Evolutionary conservation across 2,797 vertebrate species (phyloP).

Genomic region (Bufotes viridis): DNA sequence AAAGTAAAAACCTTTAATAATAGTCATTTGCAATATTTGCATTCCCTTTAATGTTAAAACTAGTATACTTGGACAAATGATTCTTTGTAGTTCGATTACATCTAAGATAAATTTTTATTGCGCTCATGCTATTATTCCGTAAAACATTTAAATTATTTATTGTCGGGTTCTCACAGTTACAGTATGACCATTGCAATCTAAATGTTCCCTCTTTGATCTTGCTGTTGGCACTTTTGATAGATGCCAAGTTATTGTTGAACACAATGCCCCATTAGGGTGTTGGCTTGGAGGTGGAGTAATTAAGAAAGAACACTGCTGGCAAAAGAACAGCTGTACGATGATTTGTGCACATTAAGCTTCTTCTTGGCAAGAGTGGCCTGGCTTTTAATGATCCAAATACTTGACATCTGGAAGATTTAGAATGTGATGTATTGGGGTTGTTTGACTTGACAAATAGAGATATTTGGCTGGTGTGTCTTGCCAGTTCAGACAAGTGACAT

Average conservation of each 20-base stretch:
- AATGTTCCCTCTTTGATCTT: background rate
- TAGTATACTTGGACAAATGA: background rate
- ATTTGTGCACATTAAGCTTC: conserved; percentile 32
- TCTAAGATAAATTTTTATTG: background rate
- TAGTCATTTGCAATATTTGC: background rate
- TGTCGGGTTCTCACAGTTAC: background rate
- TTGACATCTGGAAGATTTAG: conserved; percentile 40
- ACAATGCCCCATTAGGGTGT: conserved; percentile 38
- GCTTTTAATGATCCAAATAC: conserved; percentile 34
- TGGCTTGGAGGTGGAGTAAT: conserved; percentile 47
- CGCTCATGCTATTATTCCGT: background rate
- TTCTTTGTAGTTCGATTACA: background rate
- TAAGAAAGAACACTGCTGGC: conserved; percentile 35
- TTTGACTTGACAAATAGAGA: conserved; percentile 50
- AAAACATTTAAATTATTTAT: background rate
- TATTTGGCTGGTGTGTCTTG: conserved; percentile 37
- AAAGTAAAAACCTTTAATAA: no score
- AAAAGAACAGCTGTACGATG: conserved; percentile 34
- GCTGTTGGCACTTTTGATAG: conserved; percentile 29
- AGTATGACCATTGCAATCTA: conserved; percentile 5
- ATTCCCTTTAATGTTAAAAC: background rate
- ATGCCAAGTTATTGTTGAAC: conserved; percentile 40
- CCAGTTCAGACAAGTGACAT: conserved; percentile 31
- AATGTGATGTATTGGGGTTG: conserved; percentile 40
- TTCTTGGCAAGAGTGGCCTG: conserved; percentile 25